Conservation (phyloP, 2,113 vertebrate species). For the Brienomyrus longianalis region DNA sequence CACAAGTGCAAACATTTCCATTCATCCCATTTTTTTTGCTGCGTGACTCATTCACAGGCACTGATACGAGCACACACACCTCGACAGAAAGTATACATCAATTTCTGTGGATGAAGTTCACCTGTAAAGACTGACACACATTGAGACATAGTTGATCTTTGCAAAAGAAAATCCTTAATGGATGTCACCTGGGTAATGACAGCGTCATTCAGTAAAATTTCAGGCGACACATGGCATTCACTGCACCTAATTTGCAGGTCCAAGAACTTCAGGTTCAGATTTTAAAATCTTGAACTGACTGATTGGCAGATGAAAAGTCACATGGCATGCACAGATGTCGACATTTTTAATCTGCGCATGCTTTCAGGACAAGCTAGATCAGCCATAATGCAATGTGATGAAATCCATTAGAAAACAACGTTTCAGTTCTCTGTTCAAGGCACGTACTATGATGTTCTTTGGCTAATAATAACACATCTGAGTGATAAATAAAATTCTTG, state of each 20-base stretch:
- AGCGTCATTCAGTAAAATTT: background rate
- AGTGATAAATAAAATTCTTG: background rate
- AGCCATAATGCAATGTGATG: background rate
- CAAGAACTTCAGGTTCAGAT: background rate
- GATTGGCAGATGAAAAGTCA: background rate
- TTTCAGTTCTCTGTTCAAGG: background rate
- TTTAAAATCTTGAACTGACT: background rate
- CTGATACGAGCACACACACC: background rate
- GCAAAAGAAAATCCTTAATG: background rate
- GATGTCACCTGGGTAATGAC: background rate
- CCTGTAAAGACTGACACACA: background rate
- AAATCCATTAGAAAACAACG: background rate
- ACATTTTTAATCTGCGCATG: background rate
- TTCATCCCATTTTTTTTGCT: background rate
- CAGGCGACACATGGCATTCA: background rate
- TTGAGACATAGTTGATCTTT: background rate
- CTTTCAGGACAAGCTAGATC: background rate
- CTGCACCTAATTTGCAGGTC: background rate
- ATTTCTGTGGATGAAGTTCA: background rate
- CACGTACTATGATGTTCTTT: background rate
- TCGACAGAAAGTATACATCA: background rate
- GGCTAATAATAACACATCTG: background rate
- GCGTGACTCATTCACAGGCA: constrained; percentile 16
- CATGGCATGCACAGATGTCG: background rate
- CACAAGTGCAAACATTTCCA: background rate